phyloP scores from a whole-genome alignment of 2,888 invertebrate species.

The Laothoe populi region DNA sequence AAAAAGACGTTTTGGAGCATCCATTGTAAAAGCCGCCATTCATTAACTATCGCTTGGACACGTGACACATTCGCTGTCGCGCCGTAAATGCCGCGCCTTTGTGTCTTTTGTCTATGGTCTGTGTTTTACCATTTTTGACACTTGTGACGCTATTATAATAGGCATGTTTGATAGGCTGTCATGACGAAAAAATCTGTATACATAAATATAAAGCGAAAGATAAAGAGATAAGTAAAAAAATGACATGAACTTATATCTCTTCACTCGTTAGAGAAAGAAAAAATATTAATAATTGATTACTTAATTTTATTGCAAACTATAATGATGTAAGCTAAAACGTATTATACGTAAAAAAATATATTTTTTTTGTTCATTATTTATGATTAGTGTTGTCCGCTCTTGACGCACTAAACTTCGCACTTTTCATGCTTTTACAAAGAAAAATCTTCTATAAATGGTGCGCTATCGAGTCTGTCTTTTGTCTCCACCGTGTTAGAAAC shows the following conservation, averaged over 20 bases:
- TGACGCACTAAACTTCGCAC: no score
- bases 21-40: constrained; percentile 32
- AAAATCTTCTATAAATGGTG: constrained; percentile 16
- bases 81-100: constrained; percentile 39
- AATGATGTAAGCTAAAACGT: no score
- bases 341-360: no score
- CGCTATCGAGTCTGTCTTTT: constrained; percentile 33
- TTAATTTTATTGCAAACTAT: no score
- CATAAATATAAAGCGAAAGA: neutral
- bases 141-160: constrained; percentile 8
- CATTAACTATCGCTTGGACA: constrained; percentile 35
- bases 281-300: no score
- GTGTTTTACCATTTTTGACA: constrained; percentile 30
- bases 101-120: constrained; percentile 28
- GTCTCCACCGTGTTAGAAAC: constrained; percentile 26
- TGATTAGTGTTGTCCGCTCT: no score
- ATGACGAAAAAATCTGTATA: neutral
- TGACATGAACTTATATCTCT: neutral
- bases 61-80: constrained; percentile 36
- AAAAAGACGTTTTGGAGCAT: constrained; percentile 18
- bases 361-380: no score
- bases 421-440: no score
- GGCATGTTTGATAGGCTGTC: neutral
- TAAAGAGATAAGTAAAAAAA: neutral
- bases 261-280: no score